Conservation (phyloP, 2,797 vertebrate genomes). For the Poecilia velifera region DNA sequence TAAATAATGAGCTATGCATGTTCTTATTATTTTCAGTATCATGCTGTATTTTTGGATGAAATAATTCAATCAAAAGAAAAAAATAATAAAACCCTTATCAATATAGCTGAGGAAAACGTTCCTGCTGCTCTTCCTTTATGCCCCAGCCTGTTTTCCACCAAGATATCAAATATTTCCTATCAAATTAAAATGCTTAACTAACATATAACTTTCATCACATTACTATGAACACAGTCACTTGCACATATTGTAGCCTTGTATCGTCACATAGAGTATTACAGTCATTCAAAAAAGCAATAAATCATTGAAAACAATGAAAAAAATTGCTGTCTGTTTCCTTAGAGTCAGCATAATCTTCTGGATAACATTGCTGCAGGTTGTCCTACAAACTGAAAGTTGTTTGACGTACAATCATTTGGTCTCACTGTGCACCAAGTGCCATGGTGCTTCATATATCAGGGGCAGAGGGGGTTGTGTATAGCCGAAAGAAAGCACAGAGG, state of each 20-base stretch:
- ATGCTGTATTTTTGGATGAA: constrained; percentile 6
- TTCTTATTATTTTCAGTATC: constrained; percentile 7
- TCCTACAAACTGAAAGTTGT: not conserved
- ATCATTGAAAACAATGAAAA: constrained; percentile 53
- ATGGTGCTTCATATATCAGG: too few species aligned
- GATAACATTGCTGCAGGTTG: constrained; percentile 15
- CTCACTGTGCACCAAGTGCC: not conserved
- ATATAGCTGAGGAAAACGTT: constrained; percentile 17
- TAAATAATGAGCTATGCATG: not conserved
- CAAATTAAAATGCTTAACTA: constrained; percentile 46
- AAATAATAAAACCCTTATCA: constrained; percentile 4
- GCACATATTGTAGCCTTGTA: constrained; percentile 38
- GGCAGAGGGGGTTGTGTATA: not conserved
- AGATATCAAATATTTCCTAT: constrained; percentile 36
- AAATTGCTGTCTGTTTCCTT: constrained; percentile 27
- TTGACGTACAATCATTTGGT: not conserved
- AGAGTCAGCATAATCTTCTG: constrained; percentile 7
- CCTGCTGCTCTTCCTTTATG: constrained; percentile 5
- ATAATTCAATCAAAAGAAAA: constrained; percentile 18
- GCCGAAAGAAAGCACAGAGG: not conserved
- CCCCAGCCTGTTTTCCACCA: constrained; percentile 19
- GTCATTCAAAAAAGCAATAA: constrained; percentile 54
- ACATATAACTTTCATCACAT: constrained; percentile 45
- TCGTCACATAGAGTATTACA: constrained; percentile 48
- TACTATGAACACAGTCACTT: constrained; percentile 49